These are phyloP conservation scores for Cygnus atratus DNA, from an alignment of 2,113 vertebrate genomes.

Conservation along the genomic window DNA sequence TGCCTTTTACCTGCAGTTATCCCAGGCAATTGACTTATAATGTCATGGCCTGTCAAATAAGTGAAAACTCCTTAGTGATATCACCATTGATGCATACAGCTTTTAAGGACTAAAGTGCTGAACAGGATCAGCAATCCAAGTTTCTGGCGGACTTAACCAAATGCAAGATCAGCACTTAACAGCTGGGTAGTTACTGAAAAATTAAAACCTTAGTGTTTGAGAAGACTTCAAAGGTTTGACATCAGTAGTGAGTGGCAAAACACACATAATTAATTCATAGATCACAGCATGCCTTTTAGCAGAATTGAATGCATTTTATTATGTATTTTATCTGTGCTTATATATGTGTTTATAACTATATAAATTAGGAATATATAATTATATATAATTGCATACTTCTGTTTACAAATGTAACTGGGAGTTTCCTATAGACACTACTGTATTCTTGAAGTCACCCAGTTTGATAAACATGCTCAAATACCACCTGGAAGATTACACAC, in stretches of 20 bases:
- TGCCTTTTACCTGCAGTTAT: background rate
- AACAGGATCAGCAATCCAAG: background rate
- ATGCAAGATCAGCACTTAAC: background rate
- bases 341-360: background rate
- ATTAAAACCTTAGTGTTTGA: background rate
- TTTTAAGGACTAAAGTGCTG: constrained; percentile 4
- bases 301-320: background rate
- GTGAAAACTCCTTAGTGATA: background rate
- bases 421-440: background rate
- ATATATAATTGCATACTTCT: background rate
- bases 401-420: background rate
- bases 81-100: background rate
- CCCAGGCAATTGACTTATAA: background rate
- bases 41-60: background rate
- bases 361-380: background rate
- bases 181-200: background rate
- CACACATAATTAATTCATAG: background rate
- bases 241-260: background rate
- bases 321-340: background rate
- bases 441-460: background rate
- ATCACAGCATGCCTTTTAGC: constrained; percentile 14
- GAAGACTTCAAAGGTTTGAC: background rate
- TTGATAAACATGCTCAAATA: background rate
- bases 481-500: background rate
- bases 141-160: background rate